Evolutionary conservation across 2,113 vertebrate genomes (phyloP).

Genomic region (Propithecus coquereli): DNA sequence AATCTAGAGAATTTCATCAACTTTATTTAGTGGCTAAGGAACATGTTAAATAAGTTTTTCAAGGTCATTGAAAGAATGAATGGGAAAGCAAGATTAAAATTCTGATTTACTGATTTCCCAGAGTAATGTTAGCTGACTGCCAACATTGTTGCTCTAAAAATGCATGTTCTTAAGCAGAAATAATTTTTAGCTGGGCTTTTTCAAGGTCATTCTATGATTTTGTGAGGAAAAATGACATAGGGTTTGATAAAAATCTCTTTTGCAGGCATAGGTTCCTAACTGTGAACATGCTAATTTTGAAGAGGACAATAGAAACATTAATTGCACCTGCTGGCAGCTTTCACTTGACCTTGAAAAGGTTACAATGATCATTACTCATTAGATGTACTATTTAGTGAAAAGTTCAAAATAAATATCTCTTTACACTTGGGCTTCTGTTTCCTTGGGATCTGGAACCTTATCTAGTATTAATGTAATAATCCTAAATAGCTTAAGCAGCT

Average conservation of each 20-base stretch:
- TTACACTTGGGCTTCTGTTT: not conserved
- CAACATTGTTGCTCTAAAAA: not conserved
- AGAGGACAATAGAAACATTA: not conserved
- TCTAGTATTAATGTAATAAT: not conserved
- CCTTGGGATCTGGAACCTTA: not conserved
- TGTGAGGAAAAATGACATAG: not conserved
- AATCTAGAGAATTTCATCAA: not conserved
- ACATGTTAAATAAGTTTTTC: conserved; percentile 2
- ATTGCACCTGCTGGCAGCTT: not conserved
- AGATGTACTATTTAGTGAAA: not conserved
- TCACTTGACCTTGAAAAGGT: conserved; percentile 17
- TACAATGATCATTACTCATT: not conserved
- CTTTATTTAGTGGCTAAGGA: not conserved
- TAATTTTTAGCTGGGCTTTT: not conserved
- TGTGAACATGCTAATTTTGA: not conserved
- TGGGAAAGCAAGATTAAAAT: conserved; percentile 11
- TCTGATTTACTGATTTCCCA: not conserved
- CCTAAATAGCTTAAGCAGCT: not conserved
- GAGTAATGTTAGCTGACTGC: not conserved
- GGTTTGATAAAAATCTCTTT: not conserved
- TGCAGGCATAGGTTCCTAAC: not conserved
- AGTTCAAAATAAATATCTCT: conserved; percentile 34
- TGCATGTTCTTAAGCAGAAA: not conserved
- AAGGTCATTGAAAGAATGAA: conserved; percentile 1
- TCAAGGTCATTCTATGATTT: conserved; percentile 4